phyloP scores from a whole-genome alignment of 1,140 invertebrate genomes.

The Drosophila rufa region DNA sequence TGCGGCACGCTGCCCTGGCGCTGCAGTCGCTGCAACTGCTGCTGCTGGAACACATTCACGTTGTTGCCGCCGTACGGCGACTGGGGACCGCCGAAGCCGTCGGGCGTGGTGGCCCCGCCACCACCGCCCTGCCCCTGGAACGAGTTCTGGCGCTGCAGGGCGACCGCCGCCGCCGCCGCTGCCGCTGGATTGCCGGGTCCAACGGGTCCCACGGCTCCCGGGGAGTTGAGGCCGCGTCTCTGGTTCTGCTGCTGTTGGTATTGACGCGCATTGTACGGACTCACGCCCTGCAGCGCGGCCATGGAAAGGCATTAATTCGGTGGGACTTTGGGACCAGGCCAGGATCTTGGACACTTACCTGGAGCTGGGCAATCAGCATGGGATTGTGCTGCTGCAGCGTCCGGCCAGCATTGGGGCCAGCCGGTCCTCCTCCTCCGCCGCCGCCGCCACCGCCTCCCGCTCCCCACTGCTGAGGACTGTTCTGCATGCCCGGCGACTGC shows the following conservation, averaged over 20 bases:
- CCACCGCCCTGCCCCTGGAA: conserved; percentile 82
- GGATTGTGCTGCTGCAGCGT: conserved; percentile 90
- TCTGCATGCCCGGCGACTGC: conserved; percentile 78
- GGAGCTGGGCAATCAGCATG: conserved; percentile 92
- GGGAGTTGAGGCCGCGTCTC: conserved; percentile 87
- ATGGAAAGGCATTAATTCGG: conserved; percentile 40
- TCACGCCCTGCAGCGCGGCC: conserved; percentile 60
- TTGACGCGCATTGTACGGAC: conserved; percentile 76
- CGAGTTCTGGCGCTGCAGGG: conserved; percentile 77
- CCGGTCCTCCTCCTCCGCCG: conserved; percentile 30
- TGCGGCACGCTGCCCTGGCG: conserved; percentile 88
- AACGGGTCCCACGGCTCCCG: conserved; percentile 82
- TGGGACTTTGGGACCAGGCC: background rate
- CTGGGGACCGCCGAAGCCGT: conserved; percentile 85
- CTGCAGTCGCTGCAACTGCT: conserved; percentile 87
- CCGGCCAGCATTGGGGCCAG: conserved; percentile 55
- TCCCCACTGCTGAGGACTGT: conserved; percentile 66
- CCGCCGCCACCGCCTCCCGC: conserved; percentile 30
- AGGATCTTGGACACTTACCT: conserved; percentile 85
- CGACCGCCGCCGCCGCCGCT: conserved; percentile 74
- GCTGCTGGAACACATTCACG: conserved; percentile 73
- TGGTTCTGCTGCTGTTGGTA: conserved; percentile 69
- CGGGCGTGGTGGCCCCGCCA: conserved; percentile 70
- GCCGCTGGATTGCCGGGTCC: conserved; percentile 42
- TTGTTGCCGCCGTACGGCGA: conserved; percentile 84